Evolutionary conservation across 2,888 invertebrate species (phyloP), one percentile per base, ranked within the genome.

Genomic region (Agrypnus murinus): DNA sequence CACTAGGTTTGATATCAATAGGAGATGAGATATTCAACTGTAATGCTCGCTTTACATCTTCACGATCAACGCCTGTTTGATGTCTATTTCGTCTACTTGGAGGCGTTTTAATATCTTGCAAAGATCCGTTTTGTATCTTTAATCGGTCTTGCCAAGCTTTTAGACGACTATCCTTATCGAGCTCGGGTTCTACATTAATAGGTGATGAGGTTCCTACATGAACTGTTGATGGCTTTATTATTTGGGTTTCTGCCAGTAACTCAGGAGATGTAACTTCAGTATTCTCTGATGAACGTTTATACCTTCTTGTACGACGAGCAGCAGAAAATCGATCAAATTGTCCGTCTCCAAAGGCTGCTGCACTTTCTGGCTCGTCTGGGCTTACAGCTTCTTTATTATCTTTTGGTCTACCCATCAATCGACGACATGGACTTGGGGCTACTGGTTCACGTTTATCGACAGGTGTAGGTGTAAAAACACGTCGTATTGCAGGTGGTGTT

Each of bases 271-370:
- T 58, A 1, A 63, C 59, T 59, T 74, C 75, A 3, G 62, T 71
- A 80, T 88, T 89, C 78, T 92, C 90, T 10, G 90, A 87, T 55
- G 87, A 89, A 34, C 91, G 87, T 78, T 94, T 94, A 79, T 95
- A 95, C 45, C 96, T 87, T 69, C 95, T 88, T 0, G 96, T 96
- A 76, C 95, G 88, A 76, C 96, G 88, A 0, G 94, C 90, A 2
- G 93, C 91, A 0, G 95, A 94, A 80, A 93, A 94, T 76, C 96
- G 88, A 81, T 96, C 95, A 75, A 96, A 96, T 77, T 94, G 93
- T 1, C 94, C 94, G 80, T 91, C 92, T 0, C 92, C 92, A 46
- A 92, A 84, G 10, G 88, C 86, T 75, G 90, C 90, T 36, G 84
- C 84, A 38, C 85, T 81, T 48, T 86, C 85, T 10, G 82, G 80